Percentiles rank a stretch among this genome's conserved stretches.
phyloP scores from a whole-genome alignment of 2,888 invertebrate genomes.

The Polia nebulosa region DNA sequence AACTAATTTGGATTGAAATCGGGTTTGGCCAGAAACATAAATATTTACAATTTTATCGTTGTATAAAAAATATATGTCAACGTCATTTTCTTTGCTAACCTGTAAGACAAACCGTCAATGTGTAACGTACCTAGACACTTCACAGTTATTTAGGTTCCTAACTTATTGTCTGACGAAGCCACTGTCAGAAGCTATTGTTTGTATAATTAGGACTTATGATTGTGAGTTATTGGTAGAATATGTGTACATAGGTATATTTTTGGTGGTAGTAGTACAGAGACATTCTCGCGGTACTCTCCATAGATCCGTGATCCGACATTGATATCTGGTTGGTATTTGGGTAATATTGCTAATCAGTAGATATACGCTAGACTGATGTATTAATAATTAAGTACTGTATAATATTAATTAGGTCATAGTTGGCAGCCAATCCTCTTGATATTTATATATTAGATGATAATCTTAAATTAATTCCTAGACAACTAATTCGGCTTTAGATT shows the following conservation, averaged over 20 bases:
- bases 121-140: no score
- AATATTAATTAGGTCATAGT: conserved; percentile 21
- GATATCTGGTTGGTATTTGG: conserved; percentile 4
- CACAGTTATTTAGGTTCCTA: no score
- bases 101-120: no score
- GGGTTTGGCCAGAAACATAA: no score
- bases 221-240: not conserved
- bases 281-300: not conserved
- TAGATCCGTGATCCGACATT: conserved; percentile 1
- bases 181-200: no score
- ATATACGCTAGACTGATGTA: not conserved
- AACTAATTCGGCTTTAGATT: not conserved
- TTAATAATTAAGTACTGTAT: conserved; percentile 7
- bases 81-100: no score
- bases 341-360: not conserved
- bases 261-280: not conserved
- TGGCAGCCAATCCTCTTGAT: not conserved
- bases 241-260: not conserved
- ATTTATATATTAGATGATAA: not conserved
- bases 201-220: not conserved
- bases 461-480: not conserved
- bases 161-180: no score
- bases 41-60: no score
- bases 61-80: no score
- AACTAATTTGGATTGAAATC: no score